Base-by-base conservation (phyloP, 2,797 vertebrate species). In the Gymnoscopelus braueri region DNA sequence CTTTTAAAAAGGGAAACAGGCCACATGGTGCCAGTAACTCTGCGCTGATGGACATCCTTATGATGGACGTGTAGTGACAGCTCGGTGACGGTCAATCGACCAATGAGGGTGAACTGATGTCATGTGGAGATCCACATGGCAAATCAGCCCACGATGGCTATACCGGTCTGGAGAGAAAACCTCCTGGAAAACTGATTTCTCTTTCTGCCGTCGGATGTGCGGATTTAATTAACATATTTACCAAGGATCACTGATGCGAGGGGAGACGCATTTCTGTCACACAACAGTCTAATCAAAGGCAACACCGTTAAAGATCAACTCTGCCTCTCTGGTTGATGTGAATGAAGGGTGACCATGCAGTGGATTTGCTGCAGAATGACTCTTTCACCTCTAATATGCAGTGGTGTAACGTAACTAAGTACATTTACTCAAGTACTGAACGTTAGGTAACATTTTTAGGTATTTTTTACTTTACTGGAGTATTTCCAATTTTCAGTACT, bases 151-250 rank as follows among this genome's bases (percentile, higher is more conserved):
- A 66, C 72, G 63, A 67, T 5, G 67, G 61, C 68, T 11, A 44
- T 19, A 75, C 83, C 86, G 77, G 91, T 89, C 88, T 87, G 85
- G 52, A 60, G 71, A 76, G 80, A 79, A 87, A 75, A 53, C 15
- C 59, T 57, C 66, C 71, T 67, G 65, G 50, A 82, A 78, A 83
- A 92, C 90, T 67, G 86, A 93, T 92, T 92, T 82, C 75, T 86
- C 81, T 84, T 82, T 72, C 82, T 81, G 49, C 57, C 1, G 39
- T 10, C 92, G 87, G 69, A 76, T 70, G 78, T 64, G 65, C 72
- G 80, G 81, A 78, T 84, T 87, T 79, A 88, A 89, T 90, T 87
- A 86, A 77, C 80, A 81, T 80, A 80, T 85, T 79, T 77, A 65
- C 79, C 63, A 71, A 74, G 35, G 78, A 79, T 84, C 74, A 52